Conservation (phyloP, 1,140 invertebrate genomes). For the Sitophilus oryzae region DNA sequence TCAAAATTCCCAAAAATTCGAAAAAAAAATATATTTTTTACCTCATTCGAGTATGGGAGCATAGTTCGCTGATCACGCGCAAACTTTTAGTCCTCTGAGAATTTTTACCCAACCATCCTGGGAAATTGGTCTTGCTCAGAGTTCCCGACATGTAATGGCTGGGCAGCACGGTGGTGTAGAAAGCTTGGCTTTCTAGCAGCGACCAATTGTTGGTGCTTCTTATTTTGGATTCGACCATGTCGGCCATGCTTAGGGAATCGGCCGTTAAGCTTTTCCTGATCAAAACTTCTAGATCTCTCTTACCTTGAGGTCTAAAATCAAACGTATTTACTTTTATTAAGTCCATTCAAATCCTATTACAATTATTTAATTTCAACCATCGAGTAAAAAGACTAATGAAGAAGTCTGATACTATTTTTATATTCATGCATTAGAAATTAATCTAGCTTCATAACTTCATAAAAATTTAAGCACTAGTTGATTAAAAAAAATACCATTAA, state of each 20-base stretch:
- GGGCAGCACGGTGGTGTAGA: slow-evolving; percentile 87
- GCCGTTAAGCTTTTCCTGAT: slow-evolving; percentile 70
- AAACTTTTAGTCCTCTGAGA: slow-evolving; percentile 77
- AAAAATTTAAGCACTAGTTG: too few relatives aligned
- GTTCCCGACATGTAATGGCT: slow-evolving; percentile 78
- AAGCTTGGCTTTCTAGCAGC: slow-evolving; percentile 85
- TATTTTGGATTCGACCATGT: slow-evolving; percentile 78
- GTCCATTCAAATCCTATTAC: too few relatives aligned
- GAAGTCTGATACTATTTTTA: too few relatives aligned
- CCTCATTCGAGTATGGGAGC: slow-evolving; percentile 73
- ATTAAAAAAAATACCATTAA: too few relatives aligned
- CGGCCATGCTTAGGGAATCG: slow-evolving; percentile 78
- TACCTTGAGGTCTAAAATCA: slow-evolving; percentile 9
- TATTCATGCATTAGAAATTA: too few relatives aligned
- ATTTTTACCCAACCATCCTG: slow-evolving; percentile 93
- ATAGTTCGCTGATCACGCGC: slow-evolving; percentile 75
- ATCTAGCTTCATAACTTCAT: too few relatives aligned
- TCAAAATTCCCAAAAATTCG: not conserved
- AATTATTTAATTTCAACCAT: too few relatives aligned
- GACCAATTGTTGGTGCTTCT: slow-evolving; percentile 75
- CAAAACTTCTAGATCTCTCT: slow-evolving; percentile 52
- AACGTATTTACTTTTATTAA: too few relatives aligned
- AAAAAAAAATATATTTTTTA: slow-evolving; percentile 43
- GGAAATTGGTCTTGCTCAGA: slow-evolving; percentile 72
- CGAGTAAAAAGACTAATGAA: too few relatives aligned